Conservation (phyloP, 2,113 vertebrate genomes). For the Ciconia maguari region DNA sequence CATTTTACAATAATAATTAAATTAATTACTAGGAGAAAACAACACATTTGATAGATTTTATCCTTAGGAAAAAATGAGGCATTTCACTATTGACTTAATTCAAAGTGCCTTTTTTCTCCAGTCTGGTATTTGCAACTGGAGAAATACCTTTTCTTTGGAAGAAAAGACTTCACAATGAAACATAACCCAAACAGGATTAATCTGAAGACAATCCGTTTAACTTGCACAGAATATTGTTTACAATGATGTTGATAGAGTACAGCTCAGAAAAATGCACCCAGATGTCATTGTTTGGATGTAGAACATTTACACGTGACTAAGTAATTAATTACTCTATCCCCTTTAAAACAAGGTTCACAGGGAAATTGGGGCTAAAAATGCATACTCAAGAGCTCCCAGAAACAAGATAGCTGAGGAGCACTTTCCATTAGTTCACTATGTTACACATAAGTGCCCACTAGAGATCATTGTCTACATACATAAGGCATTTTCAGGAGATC, state of each 20-base stretch:
- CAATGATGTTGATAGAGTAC: background rate
- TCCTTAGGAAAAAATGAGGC: background rate
- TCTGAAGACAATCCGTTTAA: slow-evolving; percentile 17
- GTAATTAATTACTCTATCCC: background rate
- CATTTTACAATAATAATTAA: slow-evolving; percentile 27
- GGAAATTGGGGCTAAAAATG: background rate
- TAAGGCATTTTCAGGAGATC: background rate
- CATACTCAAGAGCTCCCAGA: background rate
- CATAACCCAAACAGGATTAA: slow-evolving; percentile 25
- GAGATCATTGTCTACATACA: background rate
- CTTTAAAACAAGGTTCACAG: background rate
- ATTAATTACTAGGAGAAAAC: slow-evolving; percentile 35
- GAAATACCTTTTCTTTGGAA: background rate
- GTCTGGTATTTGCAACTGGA: background rate
- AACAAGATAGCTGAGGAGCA: background rate
- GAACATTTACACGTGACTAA: background rate
- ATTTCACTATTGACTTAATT: background rate
- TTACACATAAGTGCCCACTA: background rate
- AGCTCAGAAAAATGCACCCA: background rate
- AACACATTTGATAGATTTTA: background rate
- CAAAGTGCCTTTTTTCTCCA: background rate
- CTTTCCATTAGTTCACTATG: background rate
- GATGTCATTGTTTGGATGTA: background rate
- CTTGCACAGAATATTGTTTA: background rate
- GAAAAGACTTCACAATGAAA: background rate